Base-by-base conservation (phyloP, 2,113 vertebrate species). In the Connochaetes taurinus region DNA sequence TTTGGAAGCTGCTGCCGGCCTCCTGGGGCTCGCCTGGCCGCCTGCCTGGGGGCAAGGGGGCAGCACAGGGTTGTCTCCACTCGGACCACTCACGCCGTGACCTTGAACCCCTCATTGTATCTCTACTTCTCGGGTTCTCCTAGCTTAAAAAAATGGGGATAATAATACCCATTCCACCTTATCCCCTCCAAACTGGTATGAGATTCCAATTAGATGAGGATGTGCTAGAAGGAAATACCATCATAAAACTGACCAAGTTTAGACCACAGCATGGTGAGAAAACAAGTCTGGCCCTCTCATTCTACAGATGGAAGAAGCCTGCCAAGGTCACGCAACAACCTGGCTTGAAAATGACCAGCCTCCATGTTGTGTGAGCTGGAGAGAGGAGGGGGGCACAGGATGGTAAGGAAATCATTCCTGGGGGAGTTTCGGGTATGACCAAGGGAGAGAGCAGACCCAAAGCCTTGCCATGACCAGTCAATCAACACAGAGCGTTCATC, bases 341-440 rank as follows among this genome's bases (percentile, higher is more conserved):
- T 53, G 81, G 8, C n/a, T 57, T 78, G 45, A 95, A 95, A 90
- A 90, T 74, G 67, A 87, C 23, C 14, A 52, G 47, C 53, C 45
- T 86, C 53, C 29, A 9, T 25, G 45, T 36, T 62, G 67, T 78
- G 36, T 86, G 64, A 89, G 90, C 64, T 86, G 5, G 25, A 40
- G 25, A n/a, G 29, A 71, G 31, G 2, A 83, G 36, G 4, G 12
- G 12, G 12, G 40, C 23, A 76, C 36, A 83, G 71, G 36, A 95
- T 2, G 21, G 45, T 11, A 47, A 27, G 55, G 27, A 87, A 60
- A 57, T 10, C 1, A 2, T 33, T 55, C 15, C 13, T 19, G 5
- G 13, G 86, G 27, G 58, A 78, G n/a, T 58, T 60, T 4, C 29
- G 14, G 33, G 92, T n/a, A 33, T 36, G 33, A 55, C 5, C 0